Percentiles rank a stretch among this genome's conserved stretches.
These are phyloP conservation scores for Hippopotamyrus pictus DNA, from an alignment of 2,797 vertebrate species.

Conservation along the genomic window DNA sequence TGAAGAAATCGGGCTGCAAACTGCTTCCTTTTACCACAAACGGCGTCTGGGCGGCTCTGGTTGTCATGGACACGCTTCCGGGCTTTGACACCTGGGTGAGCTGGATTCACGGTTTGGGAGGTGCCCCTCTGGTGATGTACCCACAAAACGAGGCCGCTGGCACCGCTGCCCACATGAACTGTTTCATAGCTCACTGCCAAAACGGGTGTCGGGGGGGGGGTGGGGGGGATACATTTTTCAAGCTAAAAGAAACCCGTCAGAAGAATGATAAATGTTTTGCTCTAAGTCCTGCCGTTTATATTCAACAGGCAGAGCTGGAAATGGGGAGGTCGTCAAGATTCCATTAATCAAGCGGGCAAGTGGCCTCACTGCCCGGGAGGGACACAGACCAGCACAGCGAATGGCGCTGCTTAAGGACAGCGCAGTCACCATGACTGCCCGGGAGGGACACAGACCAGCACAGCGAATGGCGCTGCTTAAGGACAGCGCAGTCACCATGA, in stretches of 20 bases:
- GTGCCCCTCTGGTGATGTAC: background rate
- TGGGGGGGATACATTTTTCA: background rate
- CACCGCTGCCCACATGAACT: background rate
- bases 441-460: background rate
- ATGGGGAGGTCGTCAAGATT: background rate
- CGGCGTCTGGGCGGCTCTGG: background rate
- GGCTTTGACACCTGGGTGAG: background rate
- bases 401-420: background rate
- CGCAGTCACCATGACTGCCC: too few relatives aligned
- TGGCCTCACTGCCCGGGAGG: background rate
- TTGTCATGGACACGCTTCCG: background rate
- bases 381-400: background rate
- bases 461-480: too few relatives aligned
- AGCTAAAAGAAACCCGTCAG: background rate
- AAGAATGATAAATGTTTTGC: background rate
- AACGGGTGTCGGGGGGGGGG: background rate
- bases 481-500: too few relatives aligned
- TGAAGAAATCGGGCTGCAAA: background rate
- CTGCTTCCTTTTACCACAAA: background rate
- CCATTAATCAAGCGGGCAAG: background rate
- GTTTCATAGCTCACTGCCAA: background rate
- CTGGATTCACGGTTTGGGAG: background rate
- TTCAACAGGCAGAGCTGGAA: background rate
- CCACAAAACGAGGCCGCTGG: background rate
- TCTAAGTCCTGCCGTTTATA: background rate